phyloP scores from a whole-genome alignment of 64 coral and sea anemone genomes.

The Trachythela sp. region DNA sequence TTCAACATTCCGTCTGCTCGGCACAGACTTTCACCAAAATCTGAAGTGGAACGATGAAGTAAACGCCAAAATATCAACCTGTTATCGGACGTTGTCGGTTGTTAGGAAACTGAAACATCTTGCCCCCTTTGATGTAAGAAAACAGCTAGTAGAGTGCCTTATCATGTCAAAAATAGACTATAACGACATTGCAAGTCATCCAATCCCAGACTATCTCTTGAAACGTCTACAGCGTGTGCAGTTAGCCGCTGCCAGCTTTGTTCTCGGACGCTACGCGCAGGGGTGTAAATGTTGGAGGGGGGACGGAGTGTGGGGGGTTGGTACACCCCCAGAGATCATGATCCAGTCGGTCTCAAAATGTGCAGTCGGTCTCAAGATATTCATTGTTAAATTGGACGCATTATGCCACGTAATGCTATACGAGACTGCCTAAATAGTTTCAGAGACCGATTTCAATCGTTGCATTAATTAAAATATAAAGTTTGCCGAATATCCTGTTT shows the following conservation, averaged over 20 bases:
- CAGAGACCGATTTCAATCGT: no score
- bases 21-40: constrained; percentile 10
- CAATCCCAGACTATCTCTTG: not conserved
- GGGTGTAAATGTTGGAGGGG: no score
- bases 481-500: no score
- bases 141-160: not conserved
- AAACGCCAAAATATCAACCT: constrained; percentile 12
- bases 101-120: not conserved
- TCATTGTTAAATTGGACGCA: no score
- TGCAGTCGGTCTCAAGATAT: no score
- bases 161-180: not conserved
- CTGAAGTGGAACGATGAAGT: constrained; percentile 27
- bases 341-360: no score
- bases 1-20: constrained; percentile 3
- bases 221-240: not conserved
- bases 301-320: no score
- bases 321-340: no score
- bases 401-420: no score
- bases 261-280: not conserved
- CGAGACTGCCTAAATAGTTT: no score
- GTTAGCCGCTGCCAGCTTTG: not conserved
- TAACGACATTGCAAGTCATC: not conserved
- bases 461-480: no score
- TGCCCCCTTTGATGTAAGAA: not conserved
- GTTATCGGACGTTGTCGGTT: not conserved